Evolutionary conservation across 2,888 invertebrate species (phyloP).

Genomic region (Andrena marginata): DNA sequence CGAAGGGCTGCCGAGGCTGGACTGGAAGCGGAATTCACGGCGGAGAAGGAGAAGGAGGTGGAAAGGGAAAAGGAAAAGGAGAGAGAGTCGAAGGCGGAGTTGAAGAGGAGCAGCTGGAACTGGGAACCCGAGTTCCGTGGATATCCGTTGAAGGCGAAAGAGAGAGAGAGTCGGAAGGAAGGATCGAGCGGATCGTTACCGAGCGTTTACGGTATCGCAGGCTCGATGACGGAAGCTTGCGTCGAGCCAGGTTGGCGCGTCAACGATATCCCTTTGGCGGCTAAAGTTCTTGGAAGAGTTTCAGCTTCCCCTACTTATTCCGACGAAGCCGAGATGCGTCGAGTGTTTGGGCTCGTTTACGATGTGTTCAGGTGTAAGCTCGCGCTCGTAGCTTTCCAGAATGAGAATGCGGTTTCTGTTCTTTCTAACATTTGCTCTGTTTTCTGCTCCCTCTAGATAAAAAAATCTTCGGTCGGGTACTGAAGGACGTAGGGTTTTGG

Average conservation of each 20-base stretch:
- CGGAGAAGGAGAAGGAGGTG: not conserved
- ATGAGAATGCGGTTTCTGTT: too few relatives aligned
- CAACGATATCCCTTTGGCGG: slow-evolving; percentile 79
- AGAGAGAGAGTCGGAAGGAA: slow-evolving; percentile 50
- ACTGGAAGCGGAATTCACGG: not conserved
- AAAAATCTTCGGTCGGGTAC: slow-evolving; percentile 88
- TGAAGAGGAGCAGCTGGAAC: slow-evolving; percentile 68
- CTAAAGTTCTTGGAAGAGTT: slow-evolving; percentile 70
- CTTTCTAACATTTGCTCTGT: too few relatives aligned
- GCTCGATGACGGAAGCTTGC: slow-evolving; percentile 78
- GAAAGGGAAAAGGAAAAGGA: not conserved
- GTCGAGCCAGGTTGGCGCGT: slow-evolving; percentile 79
- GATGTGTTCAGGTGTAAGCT: slow-evolving; percentile 91
- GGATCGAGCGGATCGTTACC: slow-evolving; percentile 59
- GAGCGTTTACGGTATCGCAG: slow-evolving; percentile 57
- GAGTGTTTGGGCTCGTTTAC: slow-evolving; percentile 90
- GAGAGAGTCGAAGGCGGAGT: not conserved
- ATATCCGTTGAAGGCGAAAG: slow-evolving; percentile 41
- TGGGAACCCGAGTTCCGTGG: slow-evolving; percentile 66
- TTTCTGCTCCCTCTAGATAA: slow-evolving; percentile 87
- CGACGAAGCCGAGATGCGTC: slow-evolving; percentile 91
- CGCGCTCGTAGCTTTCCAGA: too few relatives aligned
- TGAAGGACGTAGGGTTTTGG: slow-evolving; percentile 89
- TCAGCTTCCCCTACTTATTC: slow-evolving; percentile 65
- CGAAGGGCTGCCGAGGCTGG: slow-evolving; percentile 20